phyloP scores from a whole-genome alignment of 2,797 vertebrate genomes.

The Antennarius maculatus region DNA sequence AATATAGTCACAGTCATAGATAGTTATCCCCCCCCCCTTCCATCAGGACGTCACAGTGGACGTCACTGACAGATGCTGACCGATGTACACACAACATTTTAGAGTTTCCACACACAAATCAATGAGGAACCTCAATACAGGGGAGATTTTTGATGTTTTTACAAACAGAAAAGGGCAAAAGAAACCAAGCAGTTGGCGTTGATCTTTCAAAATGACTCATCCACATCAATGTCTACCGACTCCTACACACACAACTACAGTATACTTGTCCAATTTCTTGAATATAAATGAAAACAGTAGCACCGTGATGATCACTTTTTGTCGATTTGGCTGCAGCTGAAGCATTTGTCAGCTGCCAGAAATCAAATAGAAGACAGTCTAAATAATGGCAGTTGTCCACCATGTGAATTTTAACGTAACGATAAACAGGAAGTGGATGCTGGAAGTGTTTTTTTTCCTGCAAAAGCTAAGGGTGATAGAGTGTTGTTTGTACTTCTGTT shows the following conservation, averaged over 20 bases:
- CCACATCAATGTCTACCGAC: not conserved
- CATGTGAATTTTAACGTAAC: not conserved
- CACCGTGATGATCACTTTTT: not conserved
- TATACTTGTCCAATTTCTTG: not conserved
- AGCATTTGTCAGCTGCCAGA: not conserved
- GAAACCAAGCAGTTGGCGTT: not conserved
- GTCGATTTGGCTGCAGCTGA: constrained; percentile 8
- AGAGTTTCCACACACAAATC: not conserved
- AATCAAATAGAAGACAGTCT: not conserved
- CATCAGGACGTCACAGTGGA: not conserved
- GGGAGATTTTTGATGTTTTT: not conserved
- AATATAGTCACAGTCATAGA: not conserved
- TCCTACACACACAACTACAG: not conserved
- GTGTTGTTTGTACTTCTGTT: not conserved
- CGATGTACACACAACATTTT: too few relatives aligned
- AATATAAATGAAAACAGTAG: not conserved
- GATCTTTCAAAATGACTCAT: not conserved
- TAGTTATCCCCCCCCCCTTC: accelerated
- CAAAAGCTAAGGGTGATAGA: not conserved
- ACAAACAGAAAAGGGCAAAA: too few relatives aligned
- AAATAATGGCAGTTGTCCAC: not conserved
- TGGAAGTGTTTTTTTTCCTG: not conserved
- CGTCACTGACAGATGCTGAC: not conserved
- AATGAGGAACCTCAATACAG: not conserved
- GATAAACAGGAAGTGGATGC: not conserved